Base-by-base conservation (phyloP, 2,888 invertebrate species). In the Gandaritis pyraliata region DNA sequence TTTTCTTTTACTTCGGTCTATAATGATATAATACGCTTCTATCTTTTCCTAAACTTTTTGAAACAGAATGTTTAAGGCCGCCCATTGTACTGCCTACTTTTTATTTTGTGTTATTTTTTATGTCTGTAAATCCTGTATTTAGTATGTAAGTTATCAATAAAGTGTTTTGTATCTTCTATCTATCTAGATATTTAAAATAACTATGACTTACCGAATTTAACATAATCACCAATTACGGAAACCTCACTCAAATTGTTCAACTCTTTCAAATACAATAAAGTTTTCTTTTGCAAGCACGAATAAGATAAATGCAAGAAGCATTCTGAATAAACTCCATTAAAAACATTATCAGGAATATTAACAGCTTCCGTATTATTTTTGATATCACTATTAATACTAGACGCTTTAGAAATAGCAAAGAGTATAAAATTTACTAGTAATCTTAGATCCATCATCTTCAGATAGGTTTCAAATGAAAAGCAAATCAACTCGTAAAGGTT, bases 301-400 rank as follows among this genome's bases (percentile, higher is more conserved):
- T 93, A 90, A 0, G 94, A 94, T 1, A 94, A 76, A 70, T 91
- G 88, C 29, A 93, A 58, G 47, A 94, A 81, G 72, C 94, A 95
- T 66, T 94, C 85, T 43, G 86, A 64, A 82, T 94, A 93, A 69
- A 94, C 86, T 74, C 93, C 85, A 77, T 92, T 80, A 71, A 94
- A 82, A 38, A 87, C 85, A 82, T 92, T 69, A 74, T 86, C 72
- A 7, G 82, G 72, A 68, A 73, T 70, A 48, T 70, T 57, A 47
- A 68, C 52, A 30, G 8, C 13, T 5, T 47, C 41, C 41, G 56
- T 72, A 55, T 61, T 58, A 50, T 56, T 64, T 50, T 71, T 56
- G 23, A 54, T 36, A 12, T 36, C 61, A 64, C 57, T 49, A 55
- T 55, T 60, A 16, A 55, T 56, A 15, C 53, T 29, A 49, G 49